Conservation (phyloP, 2,113 vertebrate species). For the Pelodiscus sinensis region DNA sequence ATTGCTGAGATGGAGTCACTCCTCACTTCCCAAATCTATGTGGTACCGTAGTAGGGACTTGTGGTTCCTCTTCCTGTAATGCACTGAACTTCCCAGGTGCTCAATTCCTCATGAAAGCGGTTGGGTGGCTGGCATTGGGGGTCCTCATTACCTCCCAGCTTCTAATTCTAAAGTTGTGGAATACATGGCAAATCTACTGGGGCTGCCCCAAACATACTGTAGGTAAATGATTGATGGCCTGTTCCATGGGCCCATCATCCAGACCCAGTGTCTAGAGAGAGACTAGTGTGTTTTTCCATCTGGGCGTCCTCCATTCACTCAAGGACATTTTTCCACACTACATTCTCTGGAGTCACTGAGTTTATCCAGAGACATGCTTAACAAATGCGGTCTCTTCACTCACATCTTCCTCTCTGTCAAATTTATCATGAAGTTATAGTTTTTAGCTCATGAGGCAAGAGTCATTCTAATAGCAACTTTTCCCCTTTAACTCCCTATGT, state of each 20-base stretch:
- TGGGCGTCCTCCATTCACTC: conserved; percentile 61
- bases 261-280: conserved; percentile 45
- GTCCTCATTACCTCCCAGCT: not conserved
- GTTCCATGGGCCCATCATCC: conserved; percentile 48
- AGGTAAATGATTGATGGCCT: not conserved
- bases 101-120: not conserved
- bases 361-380: conserved; percentile 58
- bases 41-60: not conserved
- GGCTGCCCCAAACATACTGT: not conserved
- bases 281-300: conserved; percentile 57
- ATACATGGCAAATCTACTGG: not conserved
- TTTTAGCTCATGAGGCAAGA: not conserved
- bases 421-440: not conserved
- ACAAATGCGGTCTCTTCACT: not conserved
- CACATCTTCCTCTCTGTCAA: not conserved
- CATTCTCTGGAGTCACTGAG: conserved; percentile 62
- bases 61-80: not conserved
- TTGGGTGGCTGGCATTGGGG: not conserved
- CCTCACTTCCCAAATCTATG: not conserved
- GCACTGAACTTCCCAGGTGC: not conserved
- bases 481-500: not conserved
- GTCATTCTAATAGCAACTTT: not conserved
- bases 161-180: conserved; percentile 12
- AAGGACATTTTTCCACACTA: conserved; percentile 74
- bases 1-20: not conserved